Base-by-base conservation (phyloP, 1,140 invertebrate species). In the Pachyrhynchus sulphureomaculatus region DNA sequence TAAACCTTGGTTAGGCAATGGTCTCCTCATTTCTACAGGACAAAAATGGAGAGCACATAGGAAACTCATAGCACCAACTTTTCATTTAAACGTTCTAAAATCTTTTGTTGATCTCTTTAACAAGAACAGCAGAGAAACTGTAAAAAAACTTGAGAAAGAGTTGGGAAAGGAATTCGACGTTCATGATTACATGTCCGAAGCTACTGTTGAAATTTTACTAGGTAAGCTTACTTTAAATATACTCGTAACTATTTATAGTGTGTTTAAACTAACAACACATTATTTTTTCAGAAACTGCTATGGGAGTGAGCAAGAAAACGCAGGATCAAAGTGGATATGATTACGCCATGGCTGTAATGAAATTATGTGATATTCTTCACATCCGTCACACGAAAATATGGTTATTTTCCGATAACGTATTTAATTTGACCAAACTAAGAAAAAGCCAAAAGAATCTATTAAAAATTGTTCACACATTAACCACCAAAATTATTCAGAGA, bases 1-100 rank as follows among this genome's bases (percentile, higher is more conserved):
- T 60, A 87, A 93, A 71, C 91, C 92, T 0, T 96, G 93, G 93
- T 83, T 96, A 34, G 92, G 92, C 10, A 85, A 92, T 66, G 93
- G 93, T 48, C 78, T 96, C 2, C 80, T 95, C 1, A 93, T 92
- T 17, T 91, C 88, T 53, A 84, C 82, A 18, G 89, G 89, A 72
- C 83, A 85, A 65, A 91, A 89, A 82, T 91, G 89, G 89, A 83
- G 88, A 15, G 82, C 85, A 12, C 89, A 91, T 70, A 83, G 89
- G 60, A 91, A 91, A 79, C 78, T 91, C 54, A 91, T 91, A 65
- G 88, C 89, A 8, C 89, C 89, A 17, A 90, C 89, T 67, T 91
- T 91, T 84, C 89, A 91, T 72, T 80, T 91, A 76, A 91, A 91
- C 73, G 87, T 91, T 1, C 77, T 91, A 59, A 91, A 90, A 78